Percentiles rank a stretch among this genome's conserved stretches.
These are phyloP conservation scores for Mus spretus DNA, from an alignment of 2,797 vertebrate species.

Conservation along the genomic window DNA sequence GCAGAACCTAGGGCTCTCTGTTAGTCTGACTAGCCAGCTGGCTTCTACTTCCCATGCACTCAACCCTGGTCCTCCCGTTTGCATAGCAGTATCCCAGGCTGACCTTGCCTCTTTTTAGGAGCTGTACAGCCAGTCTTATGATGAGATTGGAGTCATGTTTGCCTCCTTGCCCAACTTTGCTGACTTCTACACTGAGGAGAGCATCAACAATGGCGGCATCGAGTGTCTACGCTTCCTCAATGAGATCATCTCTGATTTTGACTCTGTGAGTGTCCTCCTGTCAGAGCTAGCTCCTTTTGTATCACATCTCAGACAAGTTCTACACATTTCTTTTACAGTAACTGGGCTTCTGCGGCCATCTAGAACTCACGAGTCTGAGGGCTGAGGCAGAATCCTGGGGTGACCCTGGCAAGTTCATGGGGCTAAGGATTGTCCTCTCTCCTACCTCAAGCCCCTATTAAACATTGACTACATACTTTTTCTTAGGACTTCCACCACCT, in stretches of 20 bases:
- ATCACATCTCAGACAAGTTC: background rate
- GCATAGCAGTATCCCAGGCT: background rate
- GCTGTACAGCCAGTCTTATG: conserved; percentile 97
- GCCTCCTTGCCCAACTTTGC: conserved; percentile 98
- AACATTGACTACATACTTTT: background rate
- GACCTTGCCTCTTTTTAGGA: conserved; percentile 89
- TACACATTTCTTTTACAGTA: background rate
- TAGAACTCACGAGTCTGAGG: background rate
- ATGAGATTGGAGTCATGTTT: conserved; percentile 98
- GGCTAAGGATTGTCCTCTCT: background rate
- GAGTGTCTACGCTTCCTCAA: conserved; percentile 98
- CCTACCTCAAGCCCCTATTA: background rate
- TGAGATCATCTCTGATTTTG: conserved; percentile 98
- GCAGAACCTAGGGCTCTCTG: background rate
- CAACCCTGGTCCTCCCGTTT: background rate
- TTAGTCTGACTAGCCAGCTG: background rate
- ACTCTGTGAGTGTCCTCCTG: conserved; percentile 91
- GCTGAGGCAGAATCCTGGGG: background rate
- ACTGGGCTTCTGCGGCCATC: background rate
- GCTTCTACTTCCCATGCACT: background rate
- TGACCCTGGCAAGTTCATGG: background rate
- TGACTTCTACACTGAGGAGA: conserved; percentile 98
- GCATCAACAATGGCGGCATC: conserved; percentile 97
- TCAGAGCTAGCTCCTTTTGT: background rate
- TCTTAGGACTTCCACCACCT: background rate